A percentile compares a stretch with the other conserved stretches of the same genome.
Evolutionary conservation across 2,888 invertebrate genomes (phyloP).

Genomic region (Sinotaia quadrata): DNA sequence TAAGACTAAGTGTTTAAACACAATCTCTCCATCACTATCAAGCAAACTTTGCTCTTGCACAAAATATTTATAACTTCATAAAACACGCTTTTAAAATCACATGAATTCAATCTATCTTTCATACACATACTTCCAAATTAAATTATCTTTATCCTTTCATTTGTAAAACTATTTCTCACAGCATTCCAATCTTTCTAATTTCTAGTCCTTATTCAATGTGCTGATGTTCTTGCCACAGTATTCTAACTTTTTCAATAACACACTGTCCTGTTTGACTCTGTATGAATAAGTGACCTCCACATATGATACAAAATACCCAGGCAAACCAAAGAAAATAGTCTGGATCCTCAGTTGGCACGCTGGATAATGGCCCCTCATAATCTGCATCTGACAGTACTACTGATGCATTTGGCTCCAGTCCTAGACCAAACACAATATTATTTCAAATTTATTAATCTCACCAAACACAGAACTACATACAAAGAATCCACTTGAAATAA

Average conservation of each 20-base stretch:
- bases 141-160: too few relatives aligned
- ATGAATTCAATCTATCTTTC: too few relatives aligned
- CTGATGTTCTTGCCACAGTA: constrained; percentile 66
- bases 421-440: constrained; percentile 42
- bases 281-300: constrained; percentile 56
- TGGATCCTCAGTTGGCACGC: constrained; percentile 82
- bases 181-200: too few relatives aligned
- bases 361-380: constrained; percentile 82
- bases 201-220: constrained; percentile 67
- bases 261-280: constrained; percentile 59
- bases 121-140: too few relatives aligned
- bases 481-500: background rate
- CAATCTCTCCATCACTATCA: too few relatives aligned
- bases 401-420: constrained; percentile 54
- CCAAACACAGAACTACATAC: too few relatives aligned
- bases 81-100: too few relatives aligned
- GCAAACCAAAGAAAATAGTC: constrained; percentile 88
- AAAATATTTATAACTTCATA: too few relatives aligned
- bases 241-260: constrained; percentile 54
- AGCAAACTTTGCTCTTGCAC: too few relatives aligned
- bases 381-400: constrained; percentile 61
- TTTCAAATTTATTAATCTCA: background rate
- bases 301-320: constrained; percentile 84
- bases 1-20: too few relatives aligned
- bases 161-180: too few relatives aligned